Base-by-base conservation (phyloP, 2,113 vertebrate genomes). In the Aythya baeri region DNA sequence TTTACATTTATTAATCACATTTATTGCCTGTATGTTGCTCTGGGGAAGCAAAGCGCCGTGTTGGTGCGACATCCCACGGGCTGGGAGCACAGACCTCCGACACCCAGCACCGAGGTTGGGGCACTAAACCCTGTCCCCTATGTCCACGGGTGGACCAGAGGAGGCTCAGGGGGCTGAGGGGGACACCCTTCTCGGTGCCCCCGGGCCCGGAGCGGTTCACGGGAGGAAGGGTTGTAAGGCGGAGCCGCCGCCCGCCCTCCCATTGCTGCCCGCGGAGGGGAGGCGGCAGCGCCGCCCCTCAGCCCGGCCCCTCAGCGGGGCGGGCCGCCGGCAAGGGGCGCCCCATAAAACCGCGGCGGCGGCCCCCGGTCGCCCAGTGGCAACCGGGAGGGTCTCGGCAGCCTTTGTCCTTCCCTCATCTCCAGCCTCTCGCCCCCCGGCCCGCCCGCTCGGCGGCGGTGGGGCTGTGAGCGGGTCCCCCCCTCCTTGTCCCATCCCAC, bases 361-460 rank as follows among this genome's bases (percentile, higher is more conserved):
- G 2, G 34, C 6, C 0, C 0, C 3, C 0, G 5, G 3, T 0
- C 5, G 0, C 0, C 4, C 12, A 70, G 34, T 18, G 34, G 87
- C 22, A 49, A 22, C 10, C 20, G 10, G 10, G 46, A 21, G 46
- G 46, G 20, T 49, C 17, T 4, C 46, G 20, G 46, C 11, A 49
- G 20, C 46, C 46, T 22, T 49, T 6, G 1, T 22, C 20, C 20
- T 21, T 49, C 11, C 46, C 5, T 49, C 46, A 21, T 21, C 7
- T 23, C 9, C 13, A 10, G 3, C 14, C 57, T 31, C 20, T 41
- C 6, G 7, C 8, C 21, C 9, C 36, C 11, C 16, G 4, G 6
- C 23, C 22, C 20, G 18, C 46, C 79, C 10, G 66, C 29, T 7
- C 49, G 17, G 43, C 44, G 72, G 75, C 58, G 23, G 57, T 50